Percentiles rank a stretch among this genome's conserved stretches.
phyloP scores from a whole-genome alignment of 2,888 invertebrate genomes.

The Tetramorium bicarinatum region DNA sequence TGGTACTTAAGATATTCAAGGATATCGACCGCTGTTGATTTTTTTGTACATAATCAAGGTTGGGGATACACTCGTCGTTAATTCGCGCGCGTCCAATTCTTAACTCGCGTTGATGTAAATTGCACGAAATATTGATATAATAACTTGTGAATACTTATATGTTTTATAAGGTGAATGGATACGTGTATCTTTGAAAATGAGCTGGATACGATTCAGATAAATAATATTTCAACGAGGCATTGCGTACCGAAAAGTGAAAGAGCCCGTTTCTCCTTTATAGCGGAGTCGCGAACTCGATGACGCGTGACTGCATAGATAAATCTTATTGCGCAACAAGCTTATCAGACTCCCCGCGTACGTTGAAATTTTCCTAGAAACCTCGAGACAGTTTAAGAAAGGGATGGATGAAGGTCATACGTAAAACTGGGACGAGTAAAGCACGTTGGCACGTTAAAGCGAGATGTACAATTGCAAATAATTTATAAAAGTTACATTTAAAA shows the following conservation, averaged over 20 bases:
- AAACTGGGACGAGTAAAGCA: slow-evolving; percentile 20
- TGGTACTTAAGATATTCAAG: not conserved
- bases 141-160: not conserved
- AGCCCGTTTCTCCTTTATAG: slow-evolving; percentile 6
- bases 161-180: not conserved
- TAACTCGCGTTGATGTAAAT: not conserved
- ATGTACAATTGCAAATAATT: not conserved
- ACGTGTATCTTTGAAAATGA: slow-evolving; percentile 19
- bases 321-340: slow-evolving; percentile 24
- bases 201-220: not conserved
- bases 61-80: not conserved
- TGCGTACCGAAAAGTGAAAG: slow-evolving; percentile 34
- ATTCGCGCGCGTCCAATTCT: not conserved
- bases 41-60: not conserved
- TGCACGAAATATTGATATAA: not conserved
- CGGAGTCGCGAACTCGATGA: slow-evolving; percentile 60
- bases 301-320: slow-evolving; percentile 67
- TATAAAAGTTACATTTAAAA: not conserved
- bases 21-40: not conserved
- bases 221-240: slow-evolving; percentile 1
- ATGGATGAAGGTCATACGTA: slow-evolving; percentile 1
- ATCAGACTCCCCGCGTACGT: slow-evolving; percentile 16
- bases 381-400: not conserved
- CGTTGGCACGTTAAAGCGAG: not conserved
- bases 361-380: not conserved